Conservation (phyloP, 2,888 invertebrate genomes). For the Caenorhabditis afra region DNA sequence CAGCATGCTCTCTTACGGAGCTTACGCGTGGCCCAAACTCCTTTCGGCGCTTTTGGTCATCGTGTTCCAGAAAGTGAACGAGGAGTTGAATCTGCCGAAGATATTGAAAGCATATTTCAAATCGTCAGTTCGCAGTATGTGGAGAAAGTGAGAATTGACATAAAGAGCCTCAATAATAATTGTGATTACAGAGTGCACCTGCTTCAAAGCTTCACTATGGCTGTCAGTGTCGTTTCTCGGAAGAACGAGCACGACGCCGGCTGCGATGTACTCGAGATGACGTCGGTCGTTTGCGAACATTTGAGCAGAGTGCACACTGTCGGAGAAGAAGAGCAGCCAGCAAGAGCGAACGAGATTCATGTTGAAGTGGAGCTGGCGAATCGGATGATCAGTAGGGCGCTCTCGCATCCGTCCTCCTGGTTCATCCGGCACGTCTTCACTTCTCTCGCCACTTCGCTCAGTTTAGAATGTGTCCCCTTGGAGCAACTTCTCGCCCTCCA, state of each 20-base stretch:
- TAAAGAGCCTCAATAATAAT: not conserved
- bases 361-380: conserved; percentile 26
- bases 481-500: conserved; percentile 9
- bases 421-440: conserved; percentile 36
- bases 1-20: conserved; percentile 36
- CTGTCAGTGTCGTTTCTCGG: conserved; percentile 16
- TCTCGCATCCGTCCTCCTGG: conserved; percentile 17
- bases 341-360: not conserved
- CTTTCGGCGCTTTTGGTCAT: conserved; percentile 14
- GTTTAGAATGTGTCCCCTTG: conserved; percentile 30
- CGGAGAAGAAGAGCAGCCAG: conserved; percentile 14
- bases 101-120: conserved; percentile 28
- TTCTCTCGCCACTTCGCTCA: conserved; percentile 30
- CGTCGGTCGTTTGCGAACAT: conserved; percentile 17
- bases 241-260: conserved; percentile 17
- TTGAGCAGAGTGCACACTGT: conserved; percentile 31
- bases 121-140: conserved; percentile 7
- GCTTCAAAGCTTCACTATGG: conserved; percentile 16
- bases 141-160: conserved; percentile 11
- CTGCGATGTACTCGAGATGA: conserved; percentile 21
- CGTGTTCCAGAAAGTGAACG: conserved; percentile 25
- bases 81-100: conserved; percentile 7
- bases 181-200: conserved; percentile 23
- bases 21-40: conserved; percentile 36
- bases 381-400: conserved; percentile 18